Base-by-base conservation (phyloP, 2,888 invertebrate genomes). In the Callyntrura sp. region DNA sequence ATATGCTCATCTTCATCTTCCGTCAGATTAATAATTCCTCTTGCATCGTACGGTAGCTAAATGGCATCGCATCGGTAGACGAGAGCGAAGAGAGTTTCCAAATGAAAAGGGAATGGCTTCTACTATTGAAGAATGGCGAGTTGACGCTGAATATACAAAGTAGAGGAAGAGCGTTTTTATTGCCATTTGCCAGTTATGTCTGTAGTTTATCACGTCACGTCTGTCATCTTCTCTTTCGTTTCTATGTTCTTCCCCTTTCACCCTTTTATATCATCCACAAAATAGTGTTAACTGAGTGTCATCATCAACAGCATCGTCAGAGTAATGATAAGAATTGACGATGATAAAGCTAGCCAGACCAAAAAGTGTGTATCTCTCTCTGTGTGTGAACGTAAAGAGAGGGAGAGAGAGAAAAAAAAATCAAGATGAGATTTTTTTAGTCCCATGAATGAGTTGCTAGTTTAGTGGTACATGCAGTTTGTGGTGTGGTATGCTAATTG, bases 211-310 rank as follows among this genome's bases (percentile, higher is more conserved):
- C 78, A 57, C 28, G 28, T 62, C 62, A 73, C 55, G 81, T 28
- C 79, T 89, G 76, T 89, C 85, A 88, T 65, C 86, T 51, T 48
- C 48, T 85, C 87, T 73, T 45, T 85, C 68, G 28, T 48, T 70
- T 35, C 43, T 70, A n/a, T 70, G 35, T 84, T 45, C 85, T 60
- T 12, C 68, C 65, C 84, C 70, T 73, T 76, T 85, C 87, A 87
- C 87, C 81, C 87, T 87, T 87, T 81, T 70, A 87, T 79, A 81
- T 81, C 78, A 68, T 73, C 73, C 45, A 48, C 20, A 45, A 73
- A 73, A 73, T 51, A 84, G 89, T 89, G 89, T 79, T 85, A 90
- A 85, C 68, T 90, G 85, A 85, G 90, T 90, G 90, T 90, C 85
- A 85, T 83, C 88, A 83, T 70, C 43, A 60, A 23, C 28, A 76